Evolutionary conservation across 2,797 vertebrate species (phyloP).

Genomic region (Dendrocincla fuliginosa): DNA sequence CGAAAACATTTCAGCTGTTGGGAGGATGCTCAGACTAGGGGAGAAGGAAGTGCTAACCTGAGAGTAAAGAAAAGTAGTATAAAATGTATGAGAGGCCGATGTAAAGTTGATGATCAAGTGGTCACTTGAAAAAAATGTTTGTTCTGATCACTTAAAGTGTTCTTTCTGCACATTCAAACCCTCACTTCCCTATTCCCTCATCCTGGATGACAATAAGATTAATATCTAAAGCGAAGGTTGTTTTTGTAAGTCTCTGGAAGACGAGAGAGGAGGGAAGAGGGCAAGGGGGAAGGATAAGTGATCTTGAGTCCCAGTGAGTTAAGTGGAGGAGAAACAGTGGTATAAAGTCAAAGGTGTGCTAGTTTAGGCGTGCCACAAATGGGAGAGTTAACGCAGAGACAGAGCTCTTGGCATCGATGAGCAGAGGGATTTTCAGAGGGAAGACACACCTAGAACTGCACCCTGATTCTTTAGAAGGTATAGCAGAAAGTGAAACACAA

Average conservation of each 20-base stretch:
- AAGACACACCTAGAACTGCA: not conserved
- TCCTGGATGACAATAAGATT: not conserved
- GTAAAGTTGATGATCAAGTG: not conserved
- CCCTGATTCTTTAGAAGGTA: not conserved
- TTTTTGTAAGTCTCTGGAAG: not conserved
- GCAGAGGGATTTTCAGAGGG: not conserved
- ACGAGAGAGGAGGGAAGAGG: not conserved
- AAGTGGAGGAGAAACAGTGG: not conserved
- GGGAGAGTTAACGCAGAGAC: not conserved
- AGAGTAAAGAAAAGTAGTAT: not conserved
- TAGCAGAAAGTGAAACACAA: not conserved
- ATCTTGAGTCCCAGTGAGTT: not conserved
- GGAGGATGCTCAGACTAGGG: not conserved
- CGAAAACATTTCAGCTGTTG: not conserved
- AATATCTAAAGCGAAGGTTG: not conserved
- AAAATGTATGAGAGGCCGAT: not conserved
- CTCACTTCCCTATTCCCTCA: not conserved
- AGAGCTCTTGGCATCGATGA: not conserved
- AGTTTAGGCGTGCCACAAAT: not conserved
- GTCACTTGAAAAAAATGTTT: not conserved
- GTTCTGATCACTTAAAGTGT: not conserved
- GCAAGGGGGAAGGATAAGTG: not conserved
- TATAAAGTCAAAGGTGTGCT: not conserved
- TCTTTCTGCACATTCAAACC: not conserved
- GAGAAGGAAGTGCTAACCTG: not conserved